Percentiles rank a stretch among this genome's conserved stretches.
Conservation (phyloP, 2,113 vertebrate genomes). For the Eulemur macaco region DNA sequence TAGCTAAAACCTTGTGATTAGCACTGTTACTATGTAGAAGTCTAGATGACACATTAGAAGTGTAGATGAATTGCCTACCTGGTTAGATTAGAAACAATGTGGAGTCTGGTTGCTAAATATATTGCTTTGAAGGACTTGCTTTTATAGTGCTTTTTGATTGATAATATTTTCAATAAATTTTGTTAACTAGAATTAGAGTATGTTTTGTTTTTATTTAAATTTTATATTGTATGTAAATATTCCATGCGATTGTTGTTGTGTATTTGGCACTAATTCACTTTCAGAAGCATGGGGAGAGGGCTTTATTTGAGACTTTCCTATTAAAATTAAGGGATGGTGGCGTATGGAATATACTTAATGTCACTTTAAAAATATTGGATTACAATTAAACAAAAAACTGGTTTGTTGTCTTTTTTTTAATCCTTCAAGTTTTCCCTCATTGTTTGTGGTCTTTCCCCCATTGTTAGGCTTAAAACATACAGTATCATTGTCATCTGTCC, state of each 20-base stretch:
- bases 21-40: neutral
- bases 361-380: slow-evolving; percentile 61
- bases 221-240: slow-evolving; percentile 38
- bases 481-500: slow-evolving; percentile 79
- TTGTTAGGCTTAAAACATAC: slow-evolving; percentile 78
- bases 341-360: slow-evolving; percentile 50
- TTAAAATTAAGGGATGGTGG: slow-evolving; percentile 28
- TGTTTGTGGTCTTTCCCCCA: slow-evolving; percentile 58
- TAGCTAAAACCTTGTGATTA: neutral
- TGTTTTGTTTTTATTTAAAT: slow-evolving; percentile 50
- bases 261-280: neutral
- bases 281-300: neutral
- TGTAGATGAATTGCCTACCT: neutral
- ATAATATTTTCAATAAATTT: neutral
- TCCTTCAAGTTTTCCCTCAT: slow-evolving; percentile 69
- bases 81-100: slow-evolving; percentile 55
- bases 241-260: slow-evolving; percentile 30
- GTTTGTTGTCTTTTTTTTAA: slow-evolving; percentile 40
- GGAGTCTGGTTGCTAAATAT: slow-evolving; percentile 24
- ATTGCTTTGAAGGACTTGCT: slow-evolving; percentile 47
- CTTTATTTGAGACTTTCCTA: neutral
- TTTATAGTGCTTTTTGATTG: neutral
- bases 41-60: neutral
- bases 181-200: slow-evolving; percentile 27
- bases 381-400: slow-evolving; percentile 60